A percentile compares a stretch with the other conserved stretches of the same genome.
These are phyloP conservation scores for Sebastes kiyomatsui DNA, from an alignment of 2,797 vertebrate species.

Conservation along the genomic window DNA sequence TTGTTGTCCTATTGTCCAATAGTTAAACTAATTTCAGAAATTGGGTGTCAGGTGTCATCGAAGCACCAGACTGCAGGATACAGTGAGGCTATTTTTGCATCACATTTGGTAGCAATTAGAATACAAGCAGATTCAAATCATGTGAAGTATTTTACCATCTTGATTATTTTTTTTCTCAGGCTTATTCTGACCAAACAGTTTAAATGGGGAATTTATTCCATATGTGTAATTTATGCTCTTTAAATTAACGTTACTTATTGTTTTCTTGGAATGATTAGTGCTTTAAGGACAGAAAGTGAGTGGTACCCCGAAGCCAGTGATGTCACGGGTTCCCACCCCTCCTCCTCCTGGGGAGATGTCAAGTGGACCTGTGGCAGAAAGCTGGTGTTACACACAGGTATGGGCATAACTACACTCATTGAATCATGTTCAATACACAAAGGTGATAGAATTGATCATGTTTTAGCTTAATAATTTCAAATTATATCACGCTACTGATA, in stretches of 20 bases:
- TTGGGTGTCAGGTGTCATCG: not conserved
- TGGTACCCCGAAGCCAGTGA: slow-evolving; percentile 81
- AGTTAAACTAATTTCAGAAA: not conserved
- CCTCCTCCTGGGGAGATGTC: slow-evolving; percentile 96
- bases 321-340: slow-evolving; percentile 95
- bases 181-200: not conserved
- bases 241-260: slow-evolving; percentile 14
- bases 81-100: not conserved
- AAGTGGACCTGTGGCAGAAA: slow-evolving; percentile 96
- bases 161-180: not conserved
- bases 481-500: not conserved
- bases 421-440: not conserved
- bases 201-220: not conserved
- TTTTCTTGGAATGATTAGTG: slow-evolving; percentile 60
- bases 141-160: not conserved
- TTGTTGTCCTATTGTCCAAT: not conserved
- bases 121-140: not conserved
- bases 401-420: not conserved
- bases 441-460: not conserved
- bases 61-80: not conserved
- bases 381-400: slow-evolving; percentile 99
- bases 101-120: not conserved
- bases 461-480: not conserved
- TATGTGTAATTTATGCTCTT: not conserved
- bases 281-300: slow-evolving; percentile 72